These are phyloP conservation scores for Caretta caretta DNA, from an alignment of 2,113 vertebrate genomes.

Conservation along the genomic window DNA sequence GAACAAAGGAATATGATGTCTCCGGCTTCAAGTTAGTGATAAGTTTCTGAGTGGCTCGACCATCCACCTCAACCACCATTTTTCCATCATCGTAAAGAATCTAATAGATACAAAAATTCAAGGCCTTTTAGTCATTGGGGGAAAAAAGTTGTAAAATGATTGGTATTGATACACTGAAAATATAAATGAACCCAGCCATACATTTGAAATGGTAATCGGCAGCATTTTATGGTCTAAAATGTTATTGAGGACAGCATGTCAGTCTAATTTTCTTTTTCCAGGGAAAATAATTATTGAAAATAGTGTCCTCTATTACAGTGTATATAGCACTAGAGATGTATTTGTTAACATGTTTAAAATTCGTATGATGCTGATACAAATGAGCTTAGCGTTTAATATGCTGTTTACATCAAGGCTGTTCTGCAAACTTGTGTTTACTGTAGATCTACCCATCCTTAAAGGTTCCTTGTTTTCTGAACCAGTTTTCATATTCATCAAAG, in stretches of 20 bases:
- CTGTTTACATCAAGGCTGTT: neutral
- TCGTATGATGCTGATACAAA: neutral
- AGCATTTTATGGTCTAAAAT: neutral
- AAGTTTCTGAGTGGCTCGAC: conserved; percentile 94
- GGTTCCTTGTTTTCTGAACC: neutral
- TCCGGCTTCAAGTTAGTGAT: conserved; percentile 97
- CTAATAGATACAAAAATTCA: conserved; percentile 75
- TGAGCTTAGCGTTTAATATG: neutral
- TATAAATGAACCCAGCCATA: neutral
- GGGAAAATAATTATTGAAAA: neutral
- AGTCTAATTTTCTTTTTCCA: neutral
- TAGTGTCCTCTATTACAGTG: neutral
- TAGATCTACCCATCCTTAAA: neutral
- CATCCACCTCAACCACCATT: conserved; percentile 96
- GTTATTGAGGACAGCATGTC: neutral
- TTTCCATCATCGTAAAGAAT: conserved; percentile 99
- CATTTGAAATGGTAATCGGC: neutral
- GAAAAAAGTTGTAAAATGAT: neutral
- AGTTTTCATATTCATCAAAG: neutral
- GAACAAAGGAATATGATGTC: conserved; percentile 96
- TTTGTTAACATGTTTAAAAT: neutral
- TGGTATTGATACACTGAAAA: neutral
- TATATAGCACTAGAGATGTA: neutral
- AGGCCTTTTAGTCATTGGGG: neutral
- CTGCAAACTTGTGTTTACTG: neutral